Evolutionary conservation across 2,888 invertebrate genomes (phyloP), one percentile per base, ranked within the genome.

Genomic region (Portevinia maculata): DNA sequence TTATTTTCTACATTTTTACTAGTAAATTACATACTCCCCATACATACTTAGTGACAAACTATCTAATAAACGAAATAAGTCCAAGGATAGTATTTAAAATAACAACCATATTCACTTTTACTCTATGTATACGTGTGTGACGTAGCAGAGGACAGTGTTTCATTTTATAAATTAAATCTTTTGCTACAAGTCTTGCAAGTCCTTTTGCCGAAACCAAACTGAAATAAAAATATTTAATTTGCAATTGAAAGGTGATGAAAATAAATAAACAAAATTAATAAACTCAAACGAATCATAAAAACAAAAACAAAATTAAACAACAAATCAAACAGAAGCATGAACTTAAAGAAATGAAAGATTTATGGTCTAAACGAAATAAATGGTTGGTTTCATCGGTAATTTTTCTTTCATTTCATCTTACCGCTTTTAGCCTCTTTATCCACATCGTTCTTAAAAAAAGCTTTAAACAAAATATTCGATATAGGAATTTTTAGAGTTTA

Each of bases 381-480:
- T 41, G 48, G 46, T 34, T 65, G 60, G 19, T 62, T 57, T 44
- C 15, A 41, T 60, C 53, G 60, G 59, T 59, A 74, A 44, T 44
- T 44, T 52, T 46, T 21, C 39, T 55, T 64, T 65, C 13, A 6
- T 64, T 3, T 65, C 64, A 65, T 70, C 84, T 85, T 85, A 85
- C 85, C 85, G 69, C 75, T 84, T 81, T 84, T 30, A 79, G 84
- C 30, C 64, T 79, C 73, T 83, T 84, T 50, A 81, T 84, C 85
- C 84, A 85, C 65, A 79, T 73, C 46, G 64, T 75, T 69, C 78
- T 85, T 69, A 85, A 75, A 55, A 85, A 76, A 52, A 86, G 79
- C 85, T 85, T 84, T 67, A 78, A 83, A 83, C 41, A 78, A 78
- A 78, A 78, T 44, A 83, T 83, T 73, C 71, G 65, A 78, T 83